Percentiles rank a stretch among this genome's conserved stretches.
Conservation (phyloP, 2,113 vertebrate species). For the Epinephelus lanceolatus region DNA sequence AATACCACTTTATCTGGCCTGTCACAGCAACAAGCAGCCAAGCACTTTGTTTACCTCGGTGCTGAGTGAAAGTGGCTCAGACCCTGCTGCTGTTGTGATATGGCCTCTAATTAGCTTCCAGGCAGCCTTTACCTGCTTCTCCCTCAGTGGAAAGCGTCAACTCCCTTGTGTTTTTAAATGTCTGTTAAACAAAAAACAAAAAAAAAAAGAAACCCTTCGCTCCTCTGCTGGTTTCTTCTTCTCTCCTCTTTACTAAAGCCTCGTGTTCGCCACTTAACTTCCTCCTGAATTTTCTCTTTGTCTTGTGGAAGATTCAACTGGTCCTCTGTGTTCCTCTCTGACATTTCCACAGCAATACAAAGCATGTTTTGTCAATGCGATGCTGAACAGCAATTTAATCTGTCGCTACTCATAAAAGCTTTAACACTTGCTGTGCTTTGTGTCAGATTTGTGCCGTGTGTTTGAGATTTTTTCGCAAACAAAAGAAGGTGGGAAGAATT, state of each 20-base stretch:
- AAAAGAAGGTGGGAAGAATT: not conserved
- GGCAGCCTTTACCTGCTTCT: constrained; percentile 72
- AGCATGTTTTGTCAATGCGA: constrained; percentile 6
- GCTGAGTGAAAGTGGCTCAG: constrained; percentile 71
- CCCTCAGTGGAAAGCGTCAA: constrained; percentile 39
- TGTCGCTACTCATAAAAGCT: not conserved
- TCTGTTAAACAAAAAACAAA: constrained; percentile 5
- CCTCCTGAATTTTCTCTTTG: constrained; percentile 5
- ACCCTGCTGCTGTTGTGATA: constrained; percentile 71
- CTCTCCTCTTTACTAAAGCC: constrained; percentile 23
- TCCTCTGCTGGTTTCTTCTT: constrained; percentile 24
- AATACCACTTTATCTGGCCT: constrained; percentile 79
- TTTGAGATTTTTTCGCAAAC: not conserved
- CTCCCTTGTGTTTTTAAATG: constrained; percentile 52
- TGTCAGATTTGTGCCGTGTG: not conserved
- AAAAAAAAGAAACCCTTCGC: constrained; percentile 26
- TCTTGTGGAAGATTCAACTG: not conserved
- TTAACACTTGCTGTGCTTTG: not conserved
- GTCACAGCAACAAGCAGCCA: constrained; percentile 74
- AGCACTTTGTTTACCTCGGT: constrained; percentile 76
- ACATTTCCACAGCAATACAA: constrained; percentile 25
- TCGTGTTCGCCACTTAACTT: constrained; percentile 22
- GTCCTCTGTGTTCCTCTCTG: not conserved
- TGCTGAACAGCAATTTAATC: constrained; percentile 11
- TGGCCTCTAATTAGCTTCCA: constrained; percentile 76